A percentile compares a stretch with the other conserved stretches of the same genome.
Conservation (phyloP, 2,113 vertebrate species). For the Marmota flaviventris region DNA sequence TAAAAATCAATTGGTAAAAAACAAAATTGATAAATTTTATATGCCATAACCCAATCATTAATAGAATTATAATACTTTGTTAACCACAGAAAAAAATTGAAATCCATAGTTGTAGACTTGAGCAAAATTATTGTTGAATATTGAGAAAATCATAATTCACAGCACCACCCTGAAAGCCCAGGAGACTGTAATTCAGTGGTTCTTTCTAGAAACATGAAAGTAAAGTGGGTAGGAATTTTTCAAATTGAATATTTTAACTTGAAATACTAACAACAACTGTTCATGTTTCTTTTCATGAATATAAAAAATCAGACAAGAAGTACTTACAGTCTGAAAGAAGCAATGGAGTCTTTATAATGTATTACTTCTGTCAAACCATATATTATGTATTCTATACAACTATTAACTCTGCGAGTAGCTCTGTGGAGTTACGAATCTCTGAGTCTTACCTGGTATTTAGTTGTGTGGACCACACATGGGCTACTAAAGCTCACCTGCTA, state of each 20-base stretch:
- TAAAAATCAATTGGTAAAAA: neutral
- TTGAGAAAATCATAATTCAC: neutral
- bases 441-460: neutral
- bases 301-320: neutral
- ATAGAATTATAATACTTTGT: neutral
- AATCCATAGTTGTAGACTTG: neutral
- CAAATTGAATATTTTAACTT: neutral
- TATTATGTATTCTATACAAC: neutral
- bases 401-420: neutral
- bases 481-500: neutral
- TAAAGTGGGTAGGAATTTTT: neutral
- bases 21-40: neutral
- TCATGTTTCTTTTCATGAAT: neutral
- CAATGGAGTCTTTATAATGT: neutral
- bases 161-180: accelerated
- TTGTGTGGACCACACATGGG: neutral
- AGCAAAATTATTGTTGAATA: neutral
- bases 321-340: neutral
- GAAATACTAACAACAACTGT: neutral
- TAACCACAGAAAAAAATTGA: neutral
- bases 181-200: neutral
- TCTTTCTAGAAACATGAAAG: neutral
- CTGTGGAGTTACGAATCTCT: too few species aligned
- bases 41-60: neutral
- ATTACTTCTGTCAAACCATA: neutral